Percentiles rank a stretch among this genome's conserved stretches.
phyloP scores from a whole-genome alignment of 1,140 invertebrate species.

The Drosophila nannoptera region DNA sequence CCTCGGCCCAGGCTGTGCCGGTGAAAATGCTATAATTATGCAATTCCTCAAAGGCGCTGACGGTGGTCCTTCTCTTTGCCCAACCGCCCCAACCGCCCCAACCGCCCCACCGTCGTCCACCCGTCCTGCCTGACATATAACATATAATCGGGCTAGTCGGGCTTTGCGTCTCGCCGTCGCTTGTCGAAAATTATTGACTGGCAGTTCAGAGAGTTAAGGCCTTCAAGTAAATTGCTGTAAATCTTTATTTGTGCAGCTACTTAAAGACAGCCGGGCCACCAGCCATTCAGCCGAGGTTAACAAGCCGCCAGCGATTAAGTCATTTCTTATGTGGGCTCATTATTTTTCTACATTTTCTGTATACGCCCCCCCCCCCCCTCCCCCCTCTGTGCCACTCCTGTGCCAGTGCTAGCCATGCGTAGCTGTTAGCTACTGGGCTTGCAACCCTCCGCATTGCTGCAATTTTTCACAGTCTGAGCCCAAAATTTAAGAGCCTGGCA shows the following conservation, averaged over 20 bases:
- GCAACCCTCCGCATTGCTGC: constrained; percentile 31
- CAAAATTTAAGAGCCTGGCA: constrained; percentile 56
- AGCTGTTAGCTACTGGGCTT: constrained; percentile 42
- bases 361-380: neutral
- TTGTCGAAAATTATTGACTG: constrained; percentile 66
- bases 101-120: neutral
- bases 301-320: constrained; percentile 76
- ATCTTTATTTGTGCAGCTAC: constrained; percentile 77
- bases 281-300: constrained; percentile 55
- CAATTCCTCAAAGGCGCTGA: constrained; percentile 78
- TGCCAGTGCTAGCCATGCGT: constrained; percentile 11
- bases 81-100: neutral
- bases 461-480: constrained; percentile 63
- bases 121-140: constrained; percentile 2
- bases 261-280: constrained; percentile 48
- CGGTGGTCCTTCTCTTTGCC: constrained; percentile 52
- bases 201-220: constrained; percentile 57
- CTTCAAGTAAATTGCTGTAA: constrained; percentile 72
- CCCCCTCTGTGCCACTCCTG: constrained; percentile 37
- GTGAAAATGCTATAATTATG: constrained; percentile 75
- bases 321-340: constrained; percentile 74
- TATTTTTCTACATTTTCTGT: constrained; percentile 41
- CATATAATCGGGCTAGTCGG: constrained; percentile 61
- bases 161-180: too few species aligned
- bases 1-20: constrained; percentile 32